phyloP scores from a whole-genome alignment of 2,113 vertebrate species.

The Spheniscus mendiculus region DNA sequence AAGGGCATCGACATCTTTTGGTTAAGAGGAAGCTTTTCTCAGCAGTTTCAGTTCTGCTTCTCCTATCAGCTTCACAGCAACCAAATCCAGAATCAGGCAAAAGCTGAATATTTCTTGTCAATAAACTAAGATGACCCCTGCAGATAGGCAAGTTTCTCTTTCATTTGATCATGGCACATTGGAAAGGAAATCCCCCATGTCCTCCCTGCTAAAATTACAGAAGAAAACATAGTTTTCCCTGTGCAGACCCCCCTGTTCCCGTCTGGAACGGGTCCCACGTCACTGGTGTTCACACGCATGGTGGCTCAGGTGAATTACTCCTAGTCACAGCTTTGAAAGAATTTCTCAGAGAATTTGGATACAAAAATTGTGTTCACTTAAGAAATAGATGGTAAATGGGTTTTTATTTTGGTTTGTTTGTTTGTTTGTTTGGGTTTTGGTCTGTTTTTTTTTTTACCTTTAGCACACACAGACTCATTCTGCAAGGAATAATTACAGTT shows the following conservation, averaged over 20 bases:
- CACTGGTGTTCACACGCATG: neutral
- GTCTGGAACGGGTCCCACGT: fast-evolving
- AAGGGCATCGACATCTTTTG: neutral
- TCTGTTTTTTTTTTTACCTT: neutral
- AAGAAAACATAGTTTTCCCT: neutral
- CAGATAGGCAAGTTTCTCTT: neutral
- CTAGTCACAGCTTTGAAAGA: neutral
- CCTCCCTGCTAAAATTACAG: neutral
- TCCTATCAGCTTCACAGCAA: neutral
- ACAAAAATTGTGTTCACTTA: neutral
- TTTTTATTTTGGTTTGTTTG: neutral
- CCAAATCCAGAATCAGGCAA: neutral
- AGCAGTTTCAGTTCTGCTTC: constrained; percentile 52
- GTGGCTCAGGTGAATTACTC: neutral
- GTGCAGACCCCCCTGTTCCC: neutral
- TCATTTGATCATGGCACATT: neutral
- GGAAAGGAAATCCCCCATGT: neutral
- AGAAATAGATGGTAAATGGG: neutral
- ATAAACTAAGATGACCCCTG: neutral
- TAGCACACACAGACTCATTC: neutral
- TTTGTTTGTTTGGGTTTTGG: neutral
- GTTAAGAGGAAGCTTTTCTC: neutral
- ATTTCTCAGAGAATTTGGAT: neutral
- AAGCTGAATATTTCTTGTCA: neutral
- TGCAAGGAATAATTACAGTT: neutral